A percentile compares a stretch with the other conserved stretches of the same genome.
Conservation (phyloP, 2,113 vertebrate genomes). For the Oceanodroma tethys region DNA sequence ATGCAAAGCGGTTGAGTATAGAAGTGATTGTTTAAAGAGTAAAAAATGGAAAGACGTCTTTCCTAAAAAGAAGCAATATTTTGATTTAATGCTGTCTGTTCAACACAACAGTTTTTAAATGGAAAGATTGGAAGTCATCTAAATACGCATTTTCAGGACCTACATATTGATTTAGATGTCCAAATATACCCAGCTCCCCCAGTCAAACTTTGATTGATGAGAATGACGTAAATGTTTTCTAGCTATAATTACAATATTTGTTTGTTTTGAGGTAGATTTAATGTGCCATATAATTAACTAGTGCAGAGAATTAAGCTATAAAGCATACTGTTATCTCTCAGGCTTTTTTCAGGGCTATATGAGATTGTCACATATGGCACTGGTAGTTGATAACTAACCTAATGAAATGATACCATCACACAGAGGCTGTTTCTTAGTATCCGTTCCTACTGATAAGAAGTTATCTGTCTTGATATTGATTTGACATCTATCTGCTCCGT, state of each 20-base stretch:
- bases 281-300: conserved; percentile 68
- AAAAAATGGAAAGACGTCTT: not conserved
- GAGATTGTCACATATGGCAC: conserved; percentile 37
- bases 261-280: conserved; percentile 66
- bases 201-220: not conserved
- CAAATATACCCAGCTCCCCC: not conserved
- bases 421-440: conserved; percentile 52
- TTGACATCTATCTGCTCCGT: conserved; percentile 69
- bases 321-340: not conserved
- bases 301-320: conserved; percentile 51
- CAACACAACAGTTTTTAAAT: not conserved
- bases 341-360: conserved; percentile 5
- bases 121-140: not conserved
- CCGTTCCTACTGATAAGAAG: conserved; percentile 67
- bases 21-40: not conserved
- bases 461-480: conserved; percentile 72
- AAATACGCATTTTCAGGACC: not conserved
- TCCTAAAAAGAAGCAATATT: not conserved
- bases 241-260: conserved; percentile 44
- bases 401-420: conserved; percentile 69
- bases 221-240: not conserved
- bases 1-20: not conserved
- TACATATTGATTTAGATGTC: not conserved
- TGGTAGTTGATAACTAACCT: conserved; percentile 61
- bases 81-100: not conserved